Percentiles rank a stretch among this genome's conserved stretches.
Evolutionary conservation across 2,797 vertebrate species (phyloP).

Genomic region (Hydrocynus forskahlii): DNA sequence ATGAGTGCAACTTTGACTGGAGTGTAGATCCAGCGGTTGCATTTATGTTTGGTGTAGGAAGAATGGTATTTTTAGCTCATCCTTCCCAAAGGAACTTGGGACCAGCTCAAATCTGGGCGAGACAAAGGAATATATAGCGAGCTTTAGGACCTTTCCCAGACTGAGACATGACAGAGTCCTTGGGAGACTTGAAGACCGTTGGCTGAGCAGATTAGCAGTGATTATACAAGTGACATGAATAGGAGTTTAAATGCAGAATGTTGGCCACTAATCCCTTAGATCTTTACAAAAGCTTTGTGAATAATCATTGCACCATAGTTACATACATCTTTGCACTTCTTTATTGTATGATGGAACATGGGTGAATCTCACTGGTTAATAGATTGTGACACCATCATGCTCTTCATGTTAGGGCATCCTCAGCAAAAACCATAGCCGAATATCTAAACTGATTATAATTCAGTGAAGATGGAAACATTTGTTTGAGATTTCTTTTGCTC

Average conservation of each 20-base stretch:
- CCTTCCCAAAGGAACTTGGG: not conserved
- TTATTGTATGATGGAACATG: not conserved
- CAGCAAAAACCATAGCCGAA: slow-evolving; percentile 35
- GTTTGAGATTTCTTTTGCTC: too few species aligned
- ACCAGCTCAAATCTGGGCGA: not conserved
- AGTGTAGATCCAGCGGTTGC: not conserved
- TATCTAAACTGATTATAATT: slow-evolving; percentile 53
- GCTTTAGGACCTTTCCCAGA: not conserved
- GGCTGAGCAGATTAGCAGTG: slow-evolving; percentile 2
- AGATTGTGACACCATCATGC: not conserved
- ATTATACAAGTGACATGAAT: slow-evolving; percentile 18
- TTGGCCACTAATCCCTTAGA: not conserved
- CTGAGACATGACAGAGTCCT: not conserved
- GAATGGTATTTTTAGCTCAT: not conserved
- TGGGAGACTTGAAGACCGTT: not conserved
- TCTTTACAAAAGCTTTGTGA: not conserved
- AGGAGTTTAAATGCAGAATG: not conserved
- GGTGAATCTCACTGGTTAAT: not conserved
- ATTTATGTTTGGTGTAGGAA: not conserved
- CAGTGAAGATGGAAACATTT: too few species aligned
- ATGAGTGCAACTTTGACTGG: slow-evolving; percentile 48
- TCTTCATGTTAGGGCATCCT: not conserved
- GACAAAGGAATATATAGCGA: not conserved
- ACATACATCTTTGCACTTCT: not conserved
- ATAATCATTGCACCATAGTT: not conserved